phyloP scores from a whole-genome alignment of 2,888 invertebrate genomes.

The Rhagium mordax region DNA sequence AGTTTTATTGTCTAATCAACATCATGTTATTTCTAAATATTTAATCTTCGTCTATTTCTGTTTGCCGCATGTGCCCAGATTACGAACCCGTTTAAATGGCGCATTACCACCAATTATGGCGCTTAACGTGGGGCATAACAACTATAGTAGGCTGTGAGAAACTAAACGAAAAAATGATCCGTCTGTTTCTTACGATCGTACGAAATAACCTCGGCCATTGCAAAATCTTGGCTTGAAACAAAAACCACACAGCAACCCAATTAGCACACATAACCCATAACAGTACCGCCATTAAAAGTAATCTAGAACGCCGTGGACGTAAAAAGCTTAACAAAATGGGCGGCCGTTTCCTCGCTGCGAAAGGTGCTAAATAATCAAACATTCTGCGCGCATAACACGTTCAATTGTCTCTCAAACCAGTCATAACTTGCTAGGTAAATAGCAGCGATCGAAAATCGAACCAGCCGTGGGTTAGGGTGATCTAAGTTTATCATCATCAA shows the following conservation, averaged over 20 bases:
- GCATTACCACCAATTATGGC: too few relatives aligned
- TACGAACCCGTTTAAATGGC: neutral
- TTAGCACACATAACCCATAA: neutral
- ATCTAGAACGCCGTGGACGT: neutral
- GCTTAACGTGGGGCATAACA: too few relatives aligned
- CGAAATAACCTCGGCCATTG: neutral
- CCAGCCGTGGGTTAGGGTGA: neutral
- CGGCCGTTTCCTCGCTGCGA: neutral
- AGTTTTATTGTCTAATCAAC: constrained; percentile 15
- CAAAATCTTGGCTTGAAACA: neutral
- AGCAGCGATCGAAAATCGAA: neutral
- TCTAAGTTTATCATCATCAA: constrained; percentile 9
- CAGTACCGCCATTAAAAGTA: neutral
- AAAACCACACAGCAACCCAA: neutral
- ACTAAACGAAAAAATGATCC: too few relatives aligned
- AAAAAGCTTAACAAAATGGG: neutral
- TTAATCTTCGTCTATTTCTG: constrained; percentile 17
- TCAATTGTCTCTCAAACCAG: neutral
- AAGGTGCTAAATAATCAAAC: neutral
- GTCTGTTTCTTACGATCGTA: neutral
- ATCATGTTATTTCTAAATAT: constrained; percentile 1
- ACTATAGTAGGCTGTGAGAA: too few relatives aligned
- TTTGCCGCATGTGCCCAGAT: constrained; percentile 1
- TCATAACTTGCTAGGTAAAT: neutral
- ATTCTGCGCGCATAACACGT: neutral